phyloP scores from a whole-genome alignment of 64 coral and sea anemone genomes.

The Platygyra sinensis region DNA sequence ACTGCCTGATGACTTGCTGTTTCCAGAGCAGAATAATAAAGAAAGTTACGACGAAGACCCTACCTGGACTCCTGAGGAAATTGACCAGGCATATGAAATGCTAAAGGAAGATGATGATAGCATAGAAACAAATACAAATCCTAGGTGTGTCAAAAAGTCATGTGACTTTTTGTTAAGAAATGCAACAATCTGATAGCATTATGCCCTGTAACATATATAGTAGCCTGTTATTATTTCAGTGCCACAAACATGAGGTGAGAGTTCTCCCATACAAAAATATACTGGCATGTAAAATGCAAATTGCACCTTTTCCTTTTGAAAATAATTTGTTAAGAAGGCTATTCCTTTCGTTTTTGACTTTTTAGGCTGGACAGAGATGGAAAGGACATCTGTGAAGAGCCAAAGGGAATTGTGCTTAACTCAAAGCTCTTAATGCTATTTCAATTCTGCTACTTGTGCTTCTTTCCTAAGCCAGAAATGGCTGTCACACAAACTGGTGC shows the following conservation, averaged over 20 bases:
- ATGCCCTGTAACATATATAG: neutral
- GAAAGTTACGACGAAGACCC: neutral
- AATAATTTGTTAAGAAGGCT: too few species aligned
- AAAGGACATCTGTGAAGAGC: constrained; percentile 35
- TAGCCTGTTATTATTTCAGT: neutral
- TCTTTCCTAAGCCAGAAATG: constrained; percentile 9
- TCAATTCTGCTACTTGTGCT: constrained; percentile 34
- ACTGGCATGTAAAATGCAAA: too few species aligned
- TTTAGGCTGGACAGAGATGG: neutral
- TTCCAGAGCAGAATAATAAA: too few species aligned
- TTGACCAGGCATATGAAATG: neutral
- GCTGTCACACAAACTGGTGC: constrained; percentile 8
- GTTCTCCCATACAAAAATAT: too few species aligned
- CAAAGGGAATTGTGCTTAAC: constrained; percentile 63
- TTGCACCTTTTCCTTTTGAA: too few species aligned
- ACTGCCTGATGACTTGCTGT: too few species aligned
- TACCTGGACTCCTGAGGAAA: neutral
- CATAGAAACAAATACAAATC: neutral
- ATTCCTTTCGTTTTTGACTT: neutral
- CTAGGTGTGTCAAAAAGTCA: neutral
- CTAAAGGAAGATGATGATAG: neutral
- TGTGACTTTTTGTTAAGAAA: too few species aligned
- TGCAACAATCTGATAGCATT: too few species aligned
- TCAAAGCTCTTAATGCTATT: constrained; percentile 46
- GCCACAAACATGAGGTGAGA: neutral